Conservation (phyloP, 2,888 invertebrate genomes). For the Tipula vernalis region DNA sequence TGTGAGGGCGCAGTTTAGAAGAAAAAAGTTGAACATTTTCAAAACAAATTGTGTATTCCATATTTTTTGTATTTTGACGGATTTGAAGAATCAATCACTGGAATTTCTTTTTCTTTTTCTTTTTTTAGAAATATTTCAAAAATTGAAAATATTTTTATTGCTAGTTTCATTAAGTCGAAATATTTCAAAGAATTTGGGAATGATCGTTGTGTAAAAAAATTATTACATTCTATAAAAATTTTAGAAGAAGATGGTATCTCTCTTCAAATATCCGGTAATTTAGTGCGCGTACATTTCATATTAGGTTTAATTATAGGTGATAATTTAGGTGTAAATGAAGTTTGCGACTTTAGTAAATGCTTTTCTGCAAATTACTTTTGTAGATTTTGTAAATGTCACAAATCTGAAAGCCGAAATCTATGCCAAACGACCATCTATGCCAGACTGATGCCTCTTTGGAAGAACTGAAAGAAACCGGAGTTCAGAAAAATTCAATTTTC, state of each 20-base stretch:
- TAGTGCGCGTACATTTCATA: too few relatives aligned
- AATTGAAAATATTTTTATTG: not conserved
- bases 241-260: too few relatives aligned
- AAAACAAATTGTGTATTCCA: not conserved
- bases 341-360: not conserved
- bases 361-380: too few relatives aligned
- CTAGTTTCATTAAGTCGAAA: not conserved
- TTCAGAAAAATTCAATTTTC: not conserved
- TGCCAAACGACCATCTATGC: too few relatives aligned
- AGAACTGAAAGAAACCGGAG: not conserved
- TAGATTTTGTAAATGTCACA: not conserved
- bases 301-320: too few relatives aligned
- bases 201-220: too few relatives aligned
- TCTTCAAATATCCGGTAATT: too few relatives aligned
- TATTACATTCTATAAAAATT: too few relatives aligned
- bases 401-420: not conserved
- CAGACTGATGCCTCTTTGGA: too few relatives aligned
- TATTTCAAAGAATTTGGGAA: too few relatives aligned
- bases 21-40: not conserved
- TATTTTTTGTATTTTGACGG: not conserved
- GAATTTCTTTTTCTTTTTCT: not conserved
- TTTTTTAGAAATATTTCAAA: too few relatives aligned
- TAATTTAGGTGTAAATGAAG: too few relatives aligned
- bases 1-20: not conserved
- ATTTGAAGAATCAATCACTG: slow-evolving; percentile 16